Evolutionary conservation across 2,888 invertebrate genomes (phyloP), one percentile per base, ranked within the genome.

Genomic region (Gymnosoma rotundatum): DNA sequence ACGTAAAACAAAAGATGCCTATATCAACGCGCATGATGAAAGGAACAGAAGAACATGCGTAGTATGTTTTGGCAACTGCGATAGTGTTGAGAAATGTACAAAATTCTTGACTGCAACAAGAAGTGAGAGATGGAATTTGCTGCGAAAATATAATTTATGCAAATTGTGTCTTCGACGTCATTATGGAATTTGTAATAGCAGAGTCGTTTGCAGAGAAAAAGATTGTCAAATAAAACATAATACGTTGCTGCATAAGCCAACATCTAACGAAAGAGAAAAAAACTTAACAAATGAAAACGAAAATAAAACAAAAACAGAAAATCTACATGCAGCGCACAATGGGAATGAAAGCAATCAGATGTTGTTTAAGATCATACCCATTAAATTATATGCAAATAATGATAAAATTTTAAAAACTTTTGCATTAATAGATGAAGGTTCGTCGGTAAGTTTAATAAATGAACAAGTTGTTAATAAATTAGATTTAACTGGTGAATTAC

Each of bases 361-460:
- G n/a, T 21, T 75, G 52, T 80, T 80, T 80, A 73, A 74, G 67
- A 80, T 67, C 32, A 48, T 73, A 32, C 80, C 73, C 8, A 54
- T 80, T n/a, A 66, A 7, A 73, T 73, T 45, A 45, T 45, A 45
- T 36, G 58, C 48, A 14, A 52, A 61, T 18, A 73, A 79, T 14
- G 25, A 48, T 18, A 63, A 58, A 21, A 36, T 12, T 10, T 14
- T 69, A 21, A 61, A 90, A 20, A 86, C 82, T 7, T 86, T 76
- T 45, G 85, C 83, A 0, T 86, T 87, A 54, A 81, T 84, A 42
- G 58, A 58, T 12, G 56, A 60, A 20, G 54, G 58, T 2, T 64
- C 56, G 9, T 64, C 64, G 42, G 36, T 86, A 58, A 85, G 83
- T 25, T 66, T 86, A 10, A 78, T 84, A n/a, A 80, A 87, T 64